phyloP scores from a whole-genome alignment of 2,888 invertebrate genomes.

The Ischnura elegans region DNA sequence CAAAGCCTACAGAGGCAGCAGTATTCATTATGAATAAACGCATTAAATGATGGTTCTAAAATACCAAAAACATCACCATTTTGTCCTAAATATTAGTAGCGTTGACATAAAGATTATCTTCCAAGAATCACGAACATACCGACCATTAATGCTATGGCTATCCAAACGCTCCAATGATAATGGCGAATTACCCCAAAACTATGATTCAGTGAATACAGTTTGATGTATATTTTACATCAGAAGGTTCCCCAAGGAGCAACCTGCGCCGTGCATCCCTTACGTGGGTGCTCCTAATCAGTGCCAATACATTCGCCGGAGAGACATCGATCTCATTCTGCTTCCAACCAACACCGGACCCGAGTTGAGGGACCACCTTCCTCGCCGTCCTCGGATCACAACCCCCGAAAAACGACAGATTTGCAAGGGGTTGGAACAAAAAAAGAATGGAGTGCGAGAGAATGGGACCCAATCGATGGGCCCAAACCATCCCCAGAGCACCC shows the following conservation, averaged over 20 bases:
- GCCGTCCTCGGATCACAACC: not conserved
- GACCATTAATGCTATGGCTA: too few relatives aligned
- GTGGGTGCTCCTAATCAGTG: too few relatives aligned
- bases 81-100: not conserved
- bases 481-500: slow-evolving; percentile 28
- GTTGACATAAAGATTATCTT: not conserved
- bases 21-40: too few relatives aligned
- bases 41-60: too few relatives aligned
- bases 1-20: too few relatives aligned
- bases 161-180: too few relatives aligned
- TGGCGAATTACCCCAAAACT: too few relatives aligned
- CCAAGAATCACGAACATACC: not conserved
- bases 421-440: slow-evolving; percentile 6
- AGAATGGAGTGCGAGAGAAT: not conserved
- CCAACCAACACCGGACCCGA: slow-evolving; percentile 1
- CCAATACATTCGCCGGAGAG: not conserved
- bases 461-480: slow-evolving; percentile 43
- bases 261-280: too few relatives aligned
- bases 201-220: too few relatives aligned
- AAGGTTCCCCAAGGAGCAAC: too few relatives aligned
- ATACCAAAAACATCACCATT: too few relatives aligned
- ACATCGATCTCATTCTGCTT: slow-evolving; percentile 43
- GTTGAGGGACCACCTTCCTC: not conserved
- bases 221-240: too few relatives aligned
- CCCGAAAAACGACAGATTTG: slow-evolving; percentile 3